Percentiles rank a stretch among this genome's conserved stretches.
These are phyloP conservation scores for Pollicipes pollicipes DNA, from an alignment of 1,140 invertebrate genomes.

Conservation along the genomic window DNA sequence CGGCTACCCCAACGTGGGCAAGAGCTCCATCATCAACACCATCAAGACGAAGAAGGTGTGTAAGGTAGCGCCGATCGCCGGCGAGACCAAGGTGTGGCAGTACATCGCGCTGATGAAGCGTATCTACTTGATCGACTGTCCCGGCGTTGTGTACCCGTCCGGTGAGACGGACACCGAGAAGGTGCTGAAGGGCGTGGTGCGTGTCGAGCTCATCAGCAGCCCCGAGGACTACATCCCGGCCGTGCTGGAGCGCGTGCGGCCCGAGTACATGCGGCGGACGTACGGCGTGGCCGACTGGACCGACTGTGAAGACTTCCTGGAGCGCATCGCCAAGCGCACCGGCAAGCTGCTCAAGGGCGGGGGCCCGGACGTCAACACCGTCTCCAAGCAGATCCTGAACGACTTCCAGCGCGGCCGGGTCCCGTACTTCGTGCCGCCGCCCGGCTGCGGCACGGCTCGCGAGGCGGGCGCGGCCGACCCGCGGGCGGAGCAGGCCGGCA, in stretches of 20 bases:
- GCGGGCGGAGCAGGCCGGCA: constrained; percentile 11
- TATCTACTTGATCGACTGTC: constrained; percentile 98
- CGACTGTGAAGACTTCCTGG: constrained; percentile 63
- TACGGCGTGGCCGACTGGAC: constrained; percentile 69
- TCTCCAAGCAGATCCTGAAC: constrained; percentile 89
- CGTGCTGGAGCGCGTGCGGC: constrained; percentile 70
- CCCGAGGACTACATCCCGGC: constrained; percentile 86
- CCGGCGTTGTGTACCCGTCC: constrained; percentile 91
- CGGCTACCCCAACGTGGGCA: constrained; percentile 98
- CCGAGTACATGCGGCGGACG: constrained; percentile 76
- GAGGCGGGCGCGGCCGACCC: constrained; percentile 1
- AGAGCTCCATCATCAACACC: constrained; percentile 96
- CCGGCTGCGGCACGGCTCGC: constrained; percentile 22
- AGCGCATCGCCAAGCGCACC: constrained; percentile 62
- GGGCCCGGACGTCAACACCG: constrained; percentile 74
- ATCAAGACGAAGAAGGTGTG: constrained; percentile 40
- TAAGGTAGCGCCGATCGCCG: constrained; percentile 96
- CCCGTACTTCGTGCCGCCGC: constrained; percentile 79
- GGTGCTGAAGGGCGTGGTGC: constrained; percentile 63
- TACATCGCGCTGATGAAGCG: constrained; percentile 95
- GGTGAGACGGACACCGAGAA: constrained; percentile 72
- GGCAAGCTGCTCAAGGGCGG: constrained; percentile 91
- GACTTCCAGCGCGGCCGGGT: constrained; percentile 97
- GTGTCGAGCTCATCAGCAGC: constrained; percentile 82
- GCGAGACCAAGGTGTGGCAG: constrained; percentile 99